A percentile compares a stretch with the other conserved stretches of the same genome.
Evolutionary conservation across 2,888 invertebrate genomes (phyloP).

Genomic region (Pomacea canaliculata): DNA sequence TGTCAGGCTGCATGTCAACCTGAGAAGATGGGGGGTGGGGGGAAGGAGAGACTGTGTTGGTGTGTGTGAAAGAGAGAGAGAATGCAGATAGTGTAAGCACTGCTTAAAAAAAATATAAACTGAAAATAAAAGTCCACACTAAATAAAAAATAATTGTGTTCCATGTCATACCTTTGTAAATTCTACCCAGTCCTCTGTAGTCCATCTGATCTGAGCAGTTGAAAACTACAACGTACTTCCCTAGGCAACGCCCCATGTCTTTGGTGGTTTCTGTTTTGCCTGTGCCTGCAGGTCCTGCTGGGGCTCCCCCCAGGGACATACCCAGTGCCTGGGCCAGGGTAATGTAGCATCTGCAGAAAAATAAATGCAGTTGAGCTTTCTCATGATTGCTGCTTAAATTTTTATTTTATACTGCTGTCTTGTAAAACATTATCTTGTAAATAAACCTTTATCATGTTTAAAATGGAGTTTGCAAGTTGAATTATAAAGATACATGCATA

Average conservation of each 20-base stretch:
- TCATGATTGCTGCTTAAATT: background rate
- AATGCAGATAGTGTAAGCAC: too few relatives aligned
- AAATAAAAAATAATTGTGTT: background rate
- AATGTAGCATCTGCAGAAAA: slow-evolving; percentile 86
- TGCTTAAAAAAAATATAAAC: too few relatives aligned
- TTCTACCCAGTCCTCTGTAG: slow-evolving; percentile 93
- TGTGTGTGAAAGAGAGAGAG: too few relatives aligned
- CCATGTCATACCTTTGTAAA: slow-evolving; percentile 82
- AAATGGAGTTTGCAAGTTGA: too few relatives aligned
- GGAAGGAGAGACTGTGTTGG: too few relatives aligned
- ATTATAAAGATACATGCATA: too few relatives aligned
- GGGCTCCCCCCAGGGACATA: slow-evolving; percentile 93
- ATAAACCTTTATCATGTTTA: too few relatives aligned
- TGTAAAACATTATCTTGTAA: background rate
- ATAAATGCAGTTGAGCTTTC: background rate
- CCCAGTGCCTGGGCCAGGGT: slow-evolving; percentile 94
- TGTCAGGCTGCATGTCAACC: too few relatives aligned
- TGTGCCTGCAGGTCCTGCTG: slow-evolving; percentile 97
- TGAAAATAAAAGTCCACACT: too few relatives aligned
- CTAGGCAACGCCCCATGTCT: slow-evolving; percentile 97
- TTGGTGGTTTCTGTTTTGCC: slow-evolving; percentile 98
- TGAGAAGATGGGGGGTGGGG: too few relatives aligned
- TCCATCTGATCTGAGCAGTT: slow-evolving; percentile 99
- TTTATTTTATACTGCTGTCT: background rate
- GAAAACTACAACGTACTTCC: slow-evolving; percentile 94